A percentile compares a stretch with the other conserved stretches of the same genome.
These are phyloP conservation scores for Hoplodrina ambigua DNA, from an alignment of 2,888 invertebrate species.

Conservation along the genomic window DNA sequence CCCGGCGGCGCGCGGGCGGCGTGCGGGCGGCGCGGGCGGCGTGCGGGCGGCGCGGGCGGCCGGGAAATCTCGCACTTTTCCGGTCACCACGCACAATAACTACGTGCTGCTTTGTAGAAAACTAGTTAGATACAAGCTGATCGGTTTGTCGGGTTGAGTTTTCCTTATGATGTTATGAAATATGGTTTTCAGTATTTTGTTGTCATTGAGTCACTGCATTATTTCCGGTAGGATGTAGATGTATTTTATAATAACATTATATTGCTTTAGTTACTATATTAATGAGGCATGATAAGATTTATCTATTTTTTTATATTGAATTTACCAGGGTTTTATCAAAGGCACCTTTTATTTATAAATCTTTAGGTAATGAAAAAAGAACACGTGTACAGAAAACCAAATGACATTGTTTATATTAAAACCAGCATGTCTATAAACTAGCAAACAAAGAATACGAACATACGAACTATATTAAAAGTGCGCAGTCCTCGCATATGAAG, in stretches of 20 bases:
- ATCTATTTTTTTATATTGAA: too few relatives aligned
- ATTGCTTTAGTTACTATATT: too few relatives aligned
- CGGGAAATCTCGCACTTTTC: conserved; percentile 51
- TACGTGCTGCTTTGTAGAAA: conserved; percentile 14
- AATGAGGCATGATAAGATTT: too few relatives aligned
- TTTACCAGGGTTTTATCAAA: too few relatives aligned
- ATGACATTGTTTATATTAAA: conserved; percentile 1
- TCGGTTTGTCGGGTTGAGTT: background rate
- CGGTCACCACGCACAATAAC: conserved; percentile 52
- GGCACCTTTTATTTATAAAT: too few relatives aligned
- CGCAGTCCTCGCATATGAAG: conserved; percentile 32
- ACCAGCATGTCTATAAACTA: conserved; percentile 16
- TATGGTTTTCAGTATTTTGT: background rate
- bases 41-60: conserved; percentile 19
- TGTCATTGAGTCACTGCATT: background rate
- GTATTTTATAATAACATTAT: background rate
- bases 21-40: conserved; percentile 16
- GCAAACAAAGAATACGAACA: conserved; percentile 21
- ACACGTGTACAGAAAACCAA: background rate
- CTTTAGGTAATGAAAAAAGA: too few relatives aligned
- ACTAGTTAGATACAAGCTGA: conserved; percentile 23
- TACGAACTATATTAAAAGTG: conserved; percentile 34
- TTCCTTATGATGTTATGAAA: background rate
- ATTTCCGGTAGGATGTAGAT: background rate
- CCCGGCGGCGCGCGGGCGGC: conserved; percentile 22